Conservation (phyloP, 2,113 vertebrate species). For the Prunella fulvescens region DNA sequence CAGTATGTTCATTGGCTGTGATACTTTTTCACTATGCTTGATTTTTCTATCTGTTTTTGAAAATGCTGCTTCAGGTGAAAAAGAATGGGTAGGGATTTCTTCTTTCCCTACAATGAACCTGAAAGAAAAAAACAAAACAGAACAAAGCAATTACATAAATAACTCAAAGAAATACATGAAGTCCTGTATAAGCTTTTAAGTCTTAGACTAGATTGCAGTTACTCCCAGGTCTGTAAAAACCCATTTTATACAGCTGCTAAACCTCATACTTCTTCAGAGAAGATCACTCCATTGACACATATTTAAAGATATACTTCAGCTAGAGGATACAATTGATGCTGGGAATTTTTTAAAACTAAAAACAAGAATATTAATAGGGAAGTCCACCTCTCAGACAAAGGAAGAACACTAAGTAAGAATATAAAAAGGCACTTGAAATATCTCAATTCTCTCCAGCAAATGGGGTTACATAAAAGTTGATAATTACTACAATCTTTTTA, state of each 20-base stretch:
- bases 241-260: neutral
- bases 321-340: neutral
- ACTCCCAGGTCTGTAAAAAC: neutral
- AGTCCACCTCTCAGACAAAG: neutral
- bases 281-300: neutral
- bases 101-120: constrained; percentile 97
- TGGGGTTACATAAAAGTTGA: neutral
- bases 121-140: neutral
- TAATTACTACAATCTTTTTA: neutral
- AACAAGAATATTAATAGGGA: neutral
- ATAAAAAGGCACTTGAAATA: neutral
- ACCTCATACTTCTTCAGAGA: neutral
- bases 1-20: constrained; percentile 69
- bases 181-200: neutral
- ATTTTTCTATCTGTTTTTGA: constrained; percentile 68
- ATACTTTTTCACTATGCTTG: constrained; percentile 45
- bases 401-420: neutral
- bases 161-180: neutral
- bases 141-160: neutral
- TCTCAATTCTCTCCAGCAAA: neutral
- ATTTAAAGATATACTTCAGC: neutral
- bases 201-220: neutral
- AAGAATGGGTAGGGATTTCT: constrained; percentile 89
- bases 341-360: neutral
- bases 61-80: constrained; percentile 71